These are phyloP conservation scores for Eulemur rufifrons DNA, from an alignment of 2,113 vertebrate species.

Conservation along the genomic window DNA sequence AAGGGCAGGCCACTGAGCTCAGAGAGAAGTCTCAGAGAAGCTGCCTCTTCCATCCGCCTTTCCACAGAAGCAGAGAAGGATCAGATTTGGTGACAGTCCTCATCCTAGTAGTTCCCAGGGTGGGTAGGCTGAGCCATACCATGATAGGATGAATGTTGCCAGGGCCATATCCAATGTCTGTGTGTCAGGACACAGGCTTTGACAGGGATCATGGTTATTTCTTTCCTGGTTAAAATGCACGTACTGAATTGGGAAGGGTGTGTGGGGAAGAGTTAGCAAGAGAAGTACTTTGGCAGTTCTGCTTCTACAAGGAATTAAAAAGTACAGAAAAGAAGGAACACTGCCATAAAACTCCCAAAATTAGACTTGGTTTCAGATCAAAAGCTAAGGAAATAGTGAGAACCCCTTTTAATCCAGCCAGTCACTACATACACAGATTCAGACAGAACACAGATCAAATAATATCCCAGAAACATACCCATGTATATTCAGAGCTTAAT, in stretches of 20 bases:
- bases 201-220: not conserved
- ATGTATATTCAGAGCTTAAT: constrained; percentile 34
- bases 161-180: not conserved
- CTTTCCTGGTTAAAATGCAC: not conserved
- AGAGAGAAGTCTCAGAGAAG: not conserved
- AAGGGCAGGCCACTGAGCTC: not conserved
- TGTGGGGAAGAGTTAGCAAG: not conserved
- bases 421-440: constrained; percentile 9
- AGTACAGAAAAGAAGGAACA: not conserved
- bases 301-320: constrained; percentile 33
- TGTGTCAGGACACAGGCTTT: not conserved
- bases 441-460: constrained; percentile 17
- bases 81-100: not conserved
- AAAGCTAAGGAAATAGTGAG: constrained; percentile 44
- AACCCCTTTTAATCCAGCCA: constrained; percentile 13
- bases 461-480: not conserved
- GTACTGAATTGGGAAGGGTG: not conserved
- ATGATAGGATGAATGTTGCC: not conserved
- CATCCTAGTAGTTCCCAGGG: not conserved
- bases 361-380: constrained; percentile 33
- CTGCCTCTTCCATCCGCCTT: not conserved
- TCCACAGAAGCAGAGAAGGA: not conserved
- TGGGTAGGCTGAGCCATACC: not conserved
- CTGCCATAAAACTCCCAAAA: not conserved
- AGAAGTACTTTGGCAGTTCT: not conserved